Percentiles rank a stretch among this genome's conserved stretches.
These are phyloP conservation scores for Armadillidium nasatum DNA, from an alignment of 1,140 invertebrate genomes.

Conservation along the genomic window DNA sequence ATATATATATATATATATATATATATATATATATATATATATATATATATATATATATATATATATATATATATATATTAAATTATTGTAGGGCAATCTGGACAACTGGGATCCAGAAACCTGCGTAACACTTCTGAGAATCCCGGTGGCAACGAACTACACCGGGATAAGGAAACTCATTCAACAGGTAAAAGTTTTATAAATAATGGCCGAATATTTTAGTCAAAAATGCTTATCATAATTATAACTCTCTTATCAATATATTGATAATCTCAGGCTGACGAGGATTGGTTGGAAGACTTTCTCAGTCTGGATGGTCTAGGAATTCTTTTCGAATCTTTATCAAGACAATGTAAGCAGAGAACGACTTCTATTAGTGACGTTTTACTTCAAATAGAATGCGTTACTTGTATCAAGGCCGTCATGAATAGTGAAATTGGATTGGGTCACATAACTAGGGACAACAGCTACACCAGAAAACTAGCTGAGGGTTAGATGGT, in stretches of 20 bases:
- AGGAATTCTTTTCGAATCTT: constrained; percentile 52
- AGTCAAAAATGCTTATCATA: background rate
- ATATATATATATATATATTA: too few species aligned
- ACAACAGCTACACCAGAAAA: constrained; percentile 50
- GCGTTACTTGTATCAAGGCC: constrained; percentile 52
- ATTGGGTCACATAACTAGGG: constrained; percentile 52
- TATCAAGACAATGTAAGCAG: constrained; percentile 50
- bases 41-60: too few species aligned
- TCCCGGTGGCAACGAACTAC: constrained; percentile 51
- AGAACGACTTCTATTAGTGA: constrained; percentile 49
- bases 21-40: too few species aligned
- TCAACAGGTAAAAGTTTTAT: constrained; percentile 43
- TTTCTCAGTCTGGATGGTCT: constrained; percentile 53
- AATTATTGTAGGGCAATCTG: constrained; percentile 32
- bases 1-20: too few species aligned
- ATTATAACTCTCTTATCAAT: background rate
- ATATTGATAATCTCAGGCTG: constrained; percentile 26
- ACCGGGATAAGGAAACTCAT: constrained; percentile 51
- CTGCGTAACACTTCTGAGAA: constrained; percentile 49
- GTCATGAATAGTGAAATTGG: constrained; percentile 55
- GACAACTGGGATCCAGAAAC: constrained; percentile 51
- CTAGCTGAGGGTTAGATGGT: constrained; percentile 51
- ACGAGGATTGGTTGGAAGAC: constrained; percentile 53
- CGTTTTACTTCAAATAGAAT: constrained; percentile 53
- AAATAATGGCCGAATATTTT: background rate